phyloP scores from a whole-genome alignment of 2,888 invertebrate species.

The Synanthedon formicaeformis region DNA sequence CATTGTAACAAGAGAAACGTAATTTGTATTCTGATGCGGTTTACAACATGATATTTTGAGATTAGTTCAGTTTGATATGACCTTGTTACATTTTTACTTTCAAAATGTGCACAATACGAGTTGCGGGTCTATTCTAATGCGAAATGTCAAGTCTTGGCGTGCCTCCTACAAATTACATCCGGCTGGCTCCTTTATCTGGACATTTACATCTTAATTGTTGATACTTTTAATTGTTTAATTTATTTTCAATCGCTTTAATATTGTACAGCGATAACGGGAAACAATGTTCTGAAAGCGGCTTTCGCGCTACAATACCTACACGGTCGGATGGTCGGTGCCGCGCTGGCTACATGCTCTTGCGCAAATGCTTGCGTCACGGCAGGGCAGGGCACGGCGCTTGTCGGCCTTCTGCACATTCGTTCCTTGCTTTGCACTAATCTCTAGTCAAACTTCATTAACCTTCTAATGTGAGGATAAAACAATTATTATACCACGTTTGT shows the following conservation, averaged over 20 bases:
- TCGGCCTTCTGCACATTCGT: background rate
- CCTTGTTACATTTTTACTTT: constrained; percentile 28
- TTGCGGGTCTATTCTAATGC: constrained; percentile 10
- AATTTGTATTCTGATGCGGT: constrained; percentile 15
- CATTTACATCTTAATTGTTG: no score
- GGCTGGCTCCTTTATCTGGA: background rate
- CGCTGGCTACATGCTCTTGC: constrained; percentile 13
- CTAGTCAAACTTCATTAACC: background rate
- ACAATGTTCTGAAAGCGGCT: constrained; percentile 6
- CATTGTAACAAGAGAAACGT: constrained; percentile 16
- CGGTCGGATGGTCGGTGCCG: constrained; percentile 1
- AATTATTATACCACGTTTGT: no score
- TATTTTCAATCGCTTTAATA: no score
- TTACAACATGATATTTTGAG: constrained; percentile 20
- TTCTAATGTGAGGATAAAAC: no score
- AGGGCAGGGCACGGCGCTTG: background rate
- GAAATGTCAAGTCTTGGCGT: constrained; percentile 6
- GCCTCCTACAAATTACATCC: background rate
- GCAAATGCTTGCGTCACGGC: constrained; percentile 13
- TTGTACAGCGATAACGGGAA: no score
- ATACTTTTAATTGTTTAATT: no score
- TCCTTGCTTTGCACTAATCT: background rate
- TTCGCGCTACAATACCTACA: constrained; percentile 3
- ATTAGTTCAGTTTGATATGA: constrained; percentile 15
- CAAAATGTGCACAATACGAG: constrained; percentile 12